Conservation (phyloP, 1,140 invertebrate species). For the Drosophila nikananu region DNA sequence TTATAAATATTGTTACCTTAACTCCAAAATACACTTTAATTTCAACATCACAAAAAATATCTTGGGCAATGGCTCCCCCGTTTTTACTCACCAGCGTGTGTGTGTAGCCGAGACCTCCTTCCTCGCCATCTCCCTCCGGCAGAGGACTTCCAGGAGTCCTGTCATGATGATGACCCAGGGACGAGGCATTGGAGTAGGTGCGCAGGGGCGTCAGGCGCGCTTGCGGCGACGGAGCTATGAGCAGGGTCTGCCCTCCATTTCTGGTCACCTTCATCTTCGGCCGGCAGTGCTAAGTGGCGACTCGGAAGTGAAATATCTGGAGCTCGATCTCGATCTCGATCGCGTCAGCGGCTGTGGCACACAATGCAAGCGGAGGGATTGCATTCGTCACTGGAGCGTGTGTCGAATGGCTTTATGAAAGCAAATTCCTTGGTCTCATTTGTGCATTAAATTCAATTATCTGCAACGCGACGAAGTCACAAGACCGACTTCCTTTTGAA, state of each 20-base stretch:
- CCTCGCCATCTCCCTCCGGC: constrained; percentile 86
- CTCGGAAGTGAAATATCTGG: constrained; percentile 38
- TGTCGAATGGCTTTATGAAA: constrained; percentile 36
- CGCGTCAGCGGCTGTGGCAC: constrained; percentile 11
- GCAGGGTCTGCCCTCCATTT: constrained; percentile 66
- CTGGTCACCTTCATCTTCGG: constrained; percentile 58
- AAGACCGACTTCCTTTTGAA: constrained; percentile 72
- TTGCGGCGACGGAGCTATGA: constrained; percentile 60
- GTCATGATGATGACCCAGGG: constrained; percentile 62
- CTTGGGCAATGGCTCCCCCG: too few species aligned
- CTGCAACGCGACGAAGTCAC: constrained; percentile 64
- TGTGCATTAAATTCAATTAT: constrained; percentile 80
- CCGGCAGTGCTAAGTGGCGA: constrained; percentile 13
- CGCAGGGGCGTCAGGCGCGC: constrained; percentile 50
- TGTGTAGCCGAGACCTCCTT: constrained; percentile 90
- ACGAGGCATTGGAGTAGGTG: constrained; percentile 75
- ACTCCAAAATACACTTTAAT: too few species aligned
- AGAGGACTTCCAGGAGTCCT: constrained; percentile 30
- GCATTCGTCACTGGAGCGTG: constrained; percentile 28
- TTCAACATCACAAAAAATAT: too few species aligned
- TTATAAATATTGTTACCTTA: too few species aligned
- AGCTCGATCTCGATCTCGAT: constrained; percentile 9
- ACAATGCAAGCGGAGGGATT: constrained; percentile 34
- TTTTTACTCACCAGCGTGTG: constrained; percentile 91
- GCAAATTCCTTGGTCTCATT: constrained; percentile 67